phyloP scores from a whole-genome alignment of 1,140 invertebrate species.

The Parasteatoda tepidariorum region DNA sequence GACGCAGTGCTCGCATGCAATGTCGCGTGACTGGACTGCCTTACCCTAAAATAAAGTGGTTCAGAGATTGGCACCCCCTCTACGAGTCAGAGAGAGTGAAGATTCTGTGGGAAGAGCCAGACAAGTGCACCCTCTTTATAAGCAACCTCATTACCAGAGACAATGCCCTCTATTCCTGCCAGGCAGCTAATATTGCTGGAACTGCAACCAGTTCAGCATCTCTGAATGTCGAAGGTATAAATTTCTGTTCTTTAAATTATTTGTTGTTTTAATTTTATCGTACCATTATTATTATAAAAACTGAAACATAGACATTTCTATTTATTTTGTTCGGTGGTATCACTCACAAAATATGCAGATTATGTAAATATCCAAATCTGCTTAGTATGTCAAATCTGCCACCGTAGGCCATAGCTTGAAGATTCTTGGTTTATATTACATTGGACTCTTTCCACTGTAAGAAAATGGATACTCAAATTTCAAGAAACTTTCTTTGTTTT shows the following conservation, averaged over 20 bases:
- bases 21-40: constrained; percentile 91
- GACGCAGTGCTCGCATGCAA: constrained; percentile 80
- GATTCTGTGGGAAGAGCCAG: constrained; percentile 86
- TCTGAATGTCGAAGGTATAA: constrained; percentile 90
- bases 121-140: constrained; percentile 84
- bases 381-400: too few species aligned
- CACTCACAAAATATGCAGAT: too few species aligned
- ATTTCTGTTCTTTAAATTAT: constrained; percentile 64
- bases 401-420: too few species aligned
- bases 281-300: too few species aligned
- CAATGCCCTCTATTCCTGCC: constrained; percentile 92
- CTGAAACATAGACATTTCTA: too few species aligned
- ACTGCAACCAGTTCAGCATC: constrained; percentile 89
- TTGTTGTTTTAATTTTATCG: too few species aligned
- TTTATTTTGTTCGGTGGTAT: too few species aligned
- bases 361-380: too few species aligned
- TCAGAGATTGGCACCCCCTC: constrained; percentile 94
- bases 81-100: constrained; percentile 83
- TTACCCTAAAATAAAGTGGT: constrained; percentile 95
- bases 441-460: too few species aligned
- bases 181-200: constrained; percentile 92
- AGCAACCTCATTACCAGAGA: constrained; percentile 89
- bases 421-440: too few species aligned
- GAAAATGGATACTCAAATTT: too few species aligned
- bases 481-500: too few species aligned